phyloP scores from a whole-genome alignment of 2,888 invertebrate genomes.

The Lingula anatina region DNA sequence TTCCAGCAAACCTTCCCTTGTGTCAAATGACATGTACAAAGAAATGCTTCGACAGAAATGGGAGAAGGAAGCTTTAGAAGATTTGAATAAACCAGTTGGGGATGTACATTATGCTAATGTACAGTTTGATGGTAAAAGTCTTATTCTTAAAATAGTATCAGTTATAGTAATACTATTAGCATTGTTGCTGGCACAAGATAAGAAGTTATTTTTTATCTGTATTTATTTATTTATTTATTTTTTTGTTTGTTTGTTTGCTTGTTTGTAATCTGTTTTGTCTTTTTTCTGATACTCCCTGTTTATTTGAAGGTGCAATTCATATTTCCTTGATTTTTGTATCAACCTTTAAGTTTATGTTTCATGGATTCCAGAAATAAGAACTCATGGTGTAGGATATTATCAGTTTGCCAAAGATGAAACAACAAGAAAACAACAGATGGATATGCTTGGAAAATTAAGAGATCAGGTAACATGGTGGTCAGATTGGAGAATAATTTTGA shows the following conservation, averaged over 20 bases:
- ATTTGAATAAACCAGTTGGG: constrained; percentile 54
- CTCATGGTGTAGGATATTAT: constrained; percentile 89
- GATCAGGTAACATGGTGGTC: constrained; percentile 35
- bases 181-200: background rate
- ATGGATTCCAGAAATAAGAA: constrained; percentile 86
- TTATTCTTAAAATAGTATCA: background rate
- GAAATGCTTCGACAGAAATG: constrained; percentile 66
- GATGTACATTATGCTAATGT: constrained; percentile 88
- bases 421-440: constrained; percentile 74
- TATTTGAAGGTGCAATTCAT: background rate
- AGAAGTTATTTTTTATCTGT: background rate
- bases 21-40: constrained; percentile 63
- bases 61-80: constrained; percentile 70
- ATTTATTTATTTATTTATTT: background rate
- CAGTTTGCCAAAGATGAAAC: constrained; percentile 82
- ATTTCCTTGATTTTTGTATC: too few species aligned
- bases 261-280: background rate
- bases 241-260: background rate
- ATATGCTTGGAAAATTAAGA: constrained; percentile 67
- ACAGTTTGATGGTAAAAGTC: constrained; percentile 74
- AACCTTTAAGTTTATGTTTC: too few species aligned
- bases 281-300: background rate
- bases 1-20: constrained; percentile 24
- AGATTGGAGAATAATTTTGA: background rate
- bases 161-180: background rate